A percentile compares a stretch with the other conserved stretches of the same genome.
phyloP scores from a whole-genome alignment of 2,113 vertebrate species.

The Notothenia rossii region DNA sequence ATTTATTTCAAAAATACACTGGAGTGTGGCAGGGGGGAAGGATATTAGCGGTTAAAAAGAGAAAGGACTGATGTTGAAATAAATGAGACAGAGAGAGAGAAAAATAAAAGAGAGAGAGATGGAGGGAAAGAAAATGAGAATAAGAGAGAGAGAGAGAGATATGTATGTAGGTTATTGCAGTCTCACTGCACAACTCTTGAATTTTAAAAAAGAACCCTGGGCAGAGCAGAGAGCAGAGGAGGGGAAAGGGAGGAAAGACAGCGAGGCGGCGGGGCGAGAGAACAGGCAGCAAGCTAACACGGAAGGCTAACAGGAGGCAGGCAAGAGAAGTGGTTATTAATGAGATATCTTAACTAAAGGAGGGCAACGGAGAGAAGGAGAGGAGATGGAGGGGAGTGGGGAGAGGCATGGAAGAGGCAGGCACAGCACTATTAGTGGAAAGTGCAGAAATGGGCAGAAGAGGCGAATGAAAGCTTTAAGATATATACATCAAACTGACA shows the following conservation, averaged over 20 bases:
- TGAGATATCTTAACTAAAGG: slow-evolving; percentile 76
- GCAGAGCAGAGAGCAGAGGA: slow-evolving; percentile 69
- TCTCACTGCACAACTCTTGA: slow-evolving; percentile 78
- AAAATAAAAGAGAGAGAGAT: slow-evolving; percentile 4
- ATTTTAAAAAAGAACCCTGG: slow-evolving; percentile 81
- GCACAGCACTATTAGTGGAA: slow-evolving; percentile 5
- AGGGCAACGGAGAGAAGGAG: slow-evolving; percentile 48
- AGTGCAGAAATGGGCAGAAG: not conserved
- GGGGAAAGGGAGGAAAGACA: slow-evolving; percentile 40
- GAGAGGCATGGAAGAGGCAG: slow-evolving; percentile 28
- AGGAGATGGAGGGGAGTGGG: slow-evolving; percentile 35
- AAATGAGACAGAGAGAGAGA: slow-evolving; percentile 32
- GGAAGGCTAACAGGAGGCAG: slow-evolving; percentile 73
- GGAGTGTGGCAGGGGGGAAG: slow-evolving; percentile 3
- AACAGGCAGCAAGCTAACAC: slow-evolving; percentile 66
- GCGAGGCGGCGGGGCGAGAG: slow-evolving; percentile 47
- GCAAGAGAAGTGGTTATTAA: slow-evolving; percentile 69
- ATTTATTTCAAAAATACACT: slow-evolving; percentile 55
- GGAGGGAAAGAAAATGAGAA: slow-evolving; percentile 24
- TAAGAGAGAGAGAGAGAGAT: slow-evolving; percentile 56
- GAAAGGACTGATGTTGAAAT: slow-evolving; percentile 30
- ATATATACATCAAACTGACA: not conserved
- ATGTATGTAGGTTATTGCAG: slow-evolving; percentile 79
- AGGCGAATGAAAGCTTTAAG: slow-evolving; percentile 33
- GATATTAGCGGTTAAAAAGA: slow-evolving; percentile 29